These are phyloP conservation scores for Sinosuthora webbiana DNA, from an alignment of 2,113 vertebrate species.

Conservation along the genomic window DNA sequence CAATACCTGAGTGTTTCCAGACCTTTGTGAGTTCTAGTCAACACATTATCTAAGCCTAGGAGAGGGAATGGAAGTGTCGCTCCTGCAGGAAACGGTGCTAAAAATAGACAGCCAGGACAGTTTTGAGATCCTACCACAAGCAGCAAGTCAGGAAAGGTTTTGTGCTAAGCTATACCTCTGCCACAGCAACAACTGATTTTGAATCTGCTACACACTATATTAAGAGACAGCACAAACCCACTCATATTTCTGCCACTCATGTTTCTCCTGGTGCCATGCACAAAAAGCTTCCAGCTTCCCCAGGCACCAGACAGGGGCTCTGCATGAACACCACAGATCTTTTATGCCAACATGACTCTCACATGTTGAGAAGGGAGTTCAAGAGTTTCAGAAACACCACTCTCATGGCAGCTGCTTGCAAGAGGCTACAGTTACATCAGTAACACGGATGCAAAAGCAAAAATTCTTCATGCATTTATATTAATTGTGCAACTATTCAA, in stretches of 20 bases:
- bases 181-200: background rate
- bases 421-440: background rate
- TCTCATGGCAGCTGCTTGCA: background rate
- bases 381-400: background rate
- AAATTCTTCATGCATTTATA: background rate
- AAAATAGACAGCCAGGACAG: background rate
- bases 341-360: background rate
- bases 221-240: background rate
- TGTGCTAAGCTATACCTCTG: background rate
- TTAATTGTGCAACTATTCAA: background rate
- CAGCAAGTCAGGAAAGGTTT: background rate
- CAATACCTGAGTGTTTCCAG: background rate
- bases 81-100: background rate
- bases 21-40: background rate
- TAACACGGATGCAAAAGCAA: background rate
- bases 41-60: background rate
- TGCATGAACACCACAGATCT: background rate
- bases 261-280: background rate
- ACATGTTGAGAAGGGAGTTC: background rate
- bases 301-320: background rate
- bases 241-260: rapidly evolving
- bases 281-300: background rate
- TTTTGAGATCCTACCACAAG: background rate
- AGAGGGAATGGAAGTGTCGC: background rate
- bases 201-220: rapidly evolving